Conservation (phyloP, 2,113 vertebrate genomes). For the Gadus macrocephalus region DNA sequence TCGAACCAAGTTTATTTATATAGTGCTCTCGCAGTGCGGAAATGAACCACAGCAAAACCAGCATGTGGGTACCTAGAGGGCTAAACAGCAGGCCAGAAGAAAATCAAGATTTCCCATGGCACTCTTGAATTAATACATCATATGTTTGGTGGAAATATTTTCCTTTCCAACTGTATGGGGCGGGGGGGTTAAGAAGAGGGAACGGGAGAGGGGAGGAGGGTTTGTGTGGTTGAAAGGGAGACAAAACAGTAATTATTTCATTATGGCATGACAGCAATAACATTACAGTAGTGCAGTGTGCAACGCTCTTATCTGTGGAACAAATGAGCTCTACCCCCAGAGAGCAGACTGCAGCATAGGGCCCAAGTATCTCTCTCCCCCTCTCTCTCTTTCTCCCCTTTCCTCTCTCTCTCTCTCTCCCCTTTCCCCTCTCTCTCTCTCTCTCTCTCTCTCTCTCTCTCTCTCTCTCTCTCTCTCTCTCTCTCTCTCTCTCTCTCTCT, state of each 20-base stretch:
- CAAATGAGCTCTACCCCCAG: slow-evolving; percentile 82
- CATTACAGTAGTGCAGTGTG: slow-evolving; percentile 69
- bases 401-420: slow-evolving; percentile 73
- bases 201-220: slow-evolving; percentile 26
- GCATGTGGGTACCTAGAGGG: neutral
- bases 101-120: slow-evolving; percentile 41
- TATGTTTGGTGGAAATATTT: slow-evolving; percentile 40
- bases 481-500: slow-evolving; percentile 76
- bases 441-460: slow-evolving; percentile 62
- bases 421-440: slow-evolving; percentile 47
- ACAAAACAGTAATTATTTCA: slow-evolving; percentile 80
- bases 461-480: slow-evolving; percentile 53
- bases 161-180: slow-evolving; percentile 14
- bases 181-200: slow-evolving; percentile 29
- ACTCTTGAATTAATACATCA: slow-evolving; percentile 58
- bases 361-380: slow-evolving; percentile 65
- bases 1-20: neutral
- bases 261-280: slow-evolving; percentile 76
- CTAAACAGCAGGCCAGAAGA: slow-evolving; percentile 11
- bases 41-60: neutral
- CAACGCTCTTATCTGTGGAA: slow-evolving; percentile 75
- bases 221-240: slow-evolving; percentile 50
- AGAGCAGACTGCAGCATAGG: slow-evolving; percentile 78
- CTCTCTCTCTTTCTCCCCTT: slow-evolving; percentile 60
- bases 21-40: too few species aligned